Evolutionary conservation across 2,888 invertebrate species (phyloP), one percentile per base, ranked within the genome.

Genomic region (Cephus nigrinus): DNA sequence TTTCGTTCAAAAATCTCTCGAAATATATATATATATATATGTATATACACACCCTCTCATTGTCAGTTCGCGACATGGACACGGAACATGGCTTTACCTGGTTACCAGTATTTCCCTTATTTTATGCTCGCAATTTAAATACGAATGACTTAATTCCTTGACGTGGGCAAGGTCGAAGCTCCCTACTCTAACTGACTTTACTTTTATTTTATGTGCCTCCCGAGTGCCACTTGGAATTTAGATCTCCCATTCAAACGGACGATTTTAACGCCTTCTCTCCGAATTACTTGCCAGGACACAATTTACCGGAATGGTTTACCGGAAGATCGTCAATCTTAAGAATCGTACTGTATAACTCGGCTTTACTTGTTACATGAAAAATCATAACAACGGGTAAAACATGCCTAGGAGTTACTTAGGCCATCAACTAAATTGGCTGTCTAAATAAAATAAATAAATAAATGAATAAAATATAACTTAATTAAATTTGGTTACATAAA

Each of bases 51-150:
- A 15, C 5, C 23, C 55, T 55, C 23, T 55, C 23, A 55, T 73
- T 55, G 34, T 9, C 71, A 40, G 77, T 74, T 82, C 68, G 77
- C 76, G 78, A 82, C 80, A 80, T 82, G 79, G 75, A 81, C 80
- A 77, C 78, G 81, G 79, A 82, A 76, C 79, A 77, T 80, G 80
- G 81, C 79, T 81, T 82, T 76, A 80, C 78, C 78, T 79, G 79
- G 74, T 78, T 74, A 32, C 71, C 34, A 77, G 68, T 74, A 78
- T 71, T 75, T 76, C 30, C 36, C 68, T 71, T 69, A 69, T 71
- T 78, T 80, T 78, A 76, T 74, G 35, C 33, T 31, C 69, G 32
- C 69, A 69, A 80, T 76, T 79, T 74, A 36, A 73, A 75, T 77
- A 69, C 69, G 36, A 74, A 75, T 40, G 76, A 68, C 40, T 74